phyloP scores from a whole-genome alignment of 2,797 vertebrate species.

The Miichthys miiuy region DNA sequence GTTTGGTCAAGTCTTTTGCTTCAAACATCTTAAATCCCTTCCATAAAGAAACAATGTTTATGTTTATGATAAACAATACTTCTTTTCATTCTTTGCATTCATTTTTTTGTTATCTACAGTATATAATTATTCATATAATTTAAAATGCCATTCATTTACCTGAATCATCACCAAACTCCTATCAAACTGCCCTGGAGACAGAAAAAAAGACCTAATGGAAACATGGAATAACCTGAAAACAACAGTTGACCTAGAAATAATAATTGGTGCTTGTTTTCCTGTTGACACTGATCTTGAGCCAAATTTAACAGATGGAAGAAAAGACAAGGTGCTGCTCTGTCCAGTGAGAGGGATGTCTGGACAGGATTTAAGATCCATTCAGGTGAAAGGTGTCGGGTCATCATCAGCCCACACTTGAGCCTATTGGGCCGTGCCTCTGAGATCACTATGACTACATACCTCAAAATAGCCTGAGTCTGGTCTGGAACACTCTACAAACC shows the following conservation, averaged over 20 bases:
- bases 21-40: slow-evolving; percentile 4
- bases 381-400: slow-evolving; percentile 56
- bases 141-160: neutral
- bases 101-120: neutral
- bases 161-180: neutral
- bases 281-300: slow-evolving; percentile 52
- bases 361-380: slow-evolving; percentile 65
- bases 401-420: slow-evolving; percentile 61
- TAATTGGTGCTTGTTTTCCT: slow-evolving; percentile 41
- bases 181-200: neutral
- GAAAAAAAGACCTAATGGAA: neutral
- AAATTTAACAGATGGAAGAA: slow-evolving; percentile 57
- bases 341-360: slow-evolving; percentile 35
- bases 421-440: slow-evolving; percentile 57
- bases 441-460: slow-evolving; percentile 66
- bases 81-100: neutral
- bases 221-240: neutral
- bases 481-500: slow-evolving; percentile 44
- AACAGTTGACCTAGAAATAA: slow-evolving; percentile 24
- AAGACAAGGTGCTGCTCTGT: slow-evolving; percentile 23
- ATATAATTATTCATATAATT: neutral
- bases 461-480: slow-evolving; percentile 67
- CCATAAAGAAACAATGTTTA: neutral
- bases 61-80: too few species aligned
- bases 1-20: neutral